Base-by-base conservation (phyloP, 2,888 invertebrate genomes). In the Apodemia zela region DNA sequence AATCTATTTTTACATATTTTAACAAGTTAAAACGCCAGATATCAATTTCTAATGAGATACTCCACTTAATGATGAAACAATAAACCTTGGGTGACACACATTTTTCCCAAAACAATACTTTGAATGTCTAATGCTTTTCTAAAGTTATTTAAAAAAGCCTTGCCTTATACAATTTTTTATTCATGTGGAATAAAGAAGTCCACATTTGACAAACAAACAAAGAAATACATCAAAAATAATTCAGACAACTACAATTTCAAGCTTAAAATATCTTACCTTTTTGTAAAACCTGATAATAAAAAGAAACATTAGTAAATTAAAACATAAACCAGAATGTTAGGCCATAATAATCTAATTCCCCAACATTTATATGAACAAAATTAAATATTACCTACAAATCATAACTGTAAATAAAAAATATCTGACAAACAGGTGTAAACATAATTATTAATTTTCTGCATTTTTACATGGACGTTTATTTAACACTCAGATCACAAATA, bases 201-300 rank as follows among this genome's bases (percentile, higher is more conserved):
- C 15, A 15, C 15, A 61, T 42, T 25, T 18, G 47, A 21, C 25
- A 57, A 59, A 65, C 67, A 69, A 65, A 70, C 54, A 62, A 47
- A 54, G 66, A 67, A 15, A 61, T 64, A 63, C 63, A 63, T 60
- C 64, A 61, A 57, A 64, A 60, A 45, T 62, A 63, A 62, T 67
- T 64, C 59, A 54, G 69, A 66, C 70, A 71, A 69, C 71, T 76
- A 74, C 71, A 71, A 72, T 67, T 81, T 81, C 82, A 85, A 87
- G 80, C 81, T 77, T 72, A 79, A 78, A 81, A 81, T 75, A 75
- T 78, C 89, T 90, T 90, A 90, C 90, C 89, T 90, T 85, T 67
- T 65, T 71, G 79, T 67, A 75, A 42, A 81, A 87, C 90, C 89
- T 89, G 89, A 88, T 82, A 54, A 54, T 54, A 84, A 81, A 79